Base-by-base conservation (phyloP, 2,888 invertebrate species). In the Trachelus troglodyta region DNA sequence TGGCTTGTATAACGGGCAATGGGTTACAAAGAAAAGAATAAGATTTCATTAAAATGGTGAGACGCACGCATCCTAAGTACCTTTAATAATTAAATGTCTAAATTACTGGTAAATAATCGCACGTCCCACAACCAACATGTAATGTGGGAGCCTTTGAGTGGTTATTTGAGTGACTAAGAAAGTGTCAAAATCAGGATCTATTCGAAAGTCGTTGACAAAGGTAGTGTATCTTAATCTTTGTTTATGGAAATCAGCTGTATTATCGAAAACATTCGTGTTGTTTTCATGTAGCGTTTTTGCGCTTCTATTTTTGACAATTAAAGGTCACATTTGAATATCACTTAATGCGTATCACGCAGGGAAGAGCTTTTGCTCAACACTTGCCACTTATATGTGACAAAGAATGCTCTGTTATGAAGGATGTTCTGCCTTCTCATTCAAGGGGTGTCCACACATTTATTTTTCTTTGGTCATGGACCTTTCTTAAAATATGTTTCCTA, bases 231-330 rank as follows among this genome's bases (percentile, higher is more conserved):
- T 73, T 56, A 78, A 69, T 69, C 87, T 89, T 90, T 90, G 90
- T 90, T 90, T 90, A 90, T 89, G 84, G 85, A 86, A 85, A 89
- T 90, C 90, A 90, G 90, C 90, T 90, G 90, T 90, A 86, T 84
- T 84, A 86, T 86, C 85, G 88, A 89, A 56, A 56, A 87, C 86
- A 85, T 81, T 77, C 81, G 80, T 81, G 82, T 82, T 74, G 74
- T 79, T 76, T 76, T 30, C 68, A 4, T 11, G n/a, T 34, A 37
- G 74, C 69, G 75, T 81, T 80, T 76, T 75, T 79, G 75, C 77
- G 77, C 76, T 82, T 85, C 84, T 86, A 85, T 87, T 87, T 86
- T 82, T 81, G 82, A 86, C 87, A 76, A 71, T 71, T 31, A 77
- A 76, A 76, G 78, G 76, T 78, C 78, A 78, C 68, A 73, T 69